These are phyloP conservation scores for Coluber constrictor DNA, from an alignment of 2,797 vertebrate genomes.

Conservation along the genomic window DNA sequence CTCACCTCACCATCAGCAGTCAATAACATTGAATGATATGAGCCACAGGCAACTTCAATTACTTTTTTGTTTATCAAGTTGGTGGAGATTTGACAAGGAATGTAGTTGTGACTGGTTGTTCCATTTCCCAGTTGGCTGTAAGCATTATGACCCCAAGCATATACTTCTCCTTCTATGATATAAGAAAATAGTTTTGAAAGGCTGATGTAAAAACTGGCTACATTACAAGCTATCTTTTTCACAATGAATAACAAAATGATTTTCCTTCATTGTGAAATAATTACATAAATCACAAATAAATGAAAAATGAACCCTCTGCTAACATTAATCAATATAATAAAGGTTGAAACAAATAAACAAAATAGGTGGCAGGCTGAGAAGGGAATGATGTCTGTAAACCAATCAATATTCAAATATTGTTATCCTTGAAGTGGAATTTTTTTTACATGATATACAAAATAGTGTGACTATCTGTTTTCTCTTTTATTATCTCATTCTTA, in stretches of 20 bases:
- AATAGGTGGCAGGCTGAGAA: background rate
- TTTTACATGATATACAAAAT: background rate
- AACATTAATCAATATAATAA: background rate
- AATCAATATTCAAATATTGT: background rate
- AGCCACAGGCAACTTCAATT: conserved; percentile 91
- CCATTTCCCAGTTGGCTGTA: conserved; percentile 96
- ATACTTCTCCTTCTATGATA: conserved; percentile 91
- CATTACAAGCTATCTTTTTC: background rate
- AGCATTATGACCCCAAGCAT: conserved; percentile 96
- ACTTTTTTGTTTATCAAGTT: conserved; percentile 93
- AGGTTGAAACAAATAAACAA: background rate
- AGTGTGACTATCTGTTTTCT: background rate
- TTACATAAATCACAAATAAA: background rate
- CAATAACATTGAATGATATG: conserved; percentile 93
- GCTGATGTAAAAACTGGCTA: conserved; percentile 10
- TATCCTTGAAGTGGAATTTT: background rate
- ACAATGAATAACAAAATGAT: background rate
- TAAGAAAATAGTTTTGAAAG: conserved; percentile 45
- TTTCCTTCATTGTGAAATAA: background rate
- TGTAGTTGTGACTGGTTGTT: conserved; percentile 87
- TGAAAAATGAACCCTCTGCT: background rate
- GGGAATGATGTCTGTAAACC: background rate
- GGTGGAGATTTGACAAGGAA: conserved; percentile 90
- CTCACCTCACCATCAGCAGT: conserved; percentile 93
- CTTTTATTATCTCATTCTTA: background rate